Percentiles rank a stretch among this genome's conserved stretches.
phyloP scores from a whole-genome alignment of 1,140 invertebrate species.

The Drosophila tani region DNA sequence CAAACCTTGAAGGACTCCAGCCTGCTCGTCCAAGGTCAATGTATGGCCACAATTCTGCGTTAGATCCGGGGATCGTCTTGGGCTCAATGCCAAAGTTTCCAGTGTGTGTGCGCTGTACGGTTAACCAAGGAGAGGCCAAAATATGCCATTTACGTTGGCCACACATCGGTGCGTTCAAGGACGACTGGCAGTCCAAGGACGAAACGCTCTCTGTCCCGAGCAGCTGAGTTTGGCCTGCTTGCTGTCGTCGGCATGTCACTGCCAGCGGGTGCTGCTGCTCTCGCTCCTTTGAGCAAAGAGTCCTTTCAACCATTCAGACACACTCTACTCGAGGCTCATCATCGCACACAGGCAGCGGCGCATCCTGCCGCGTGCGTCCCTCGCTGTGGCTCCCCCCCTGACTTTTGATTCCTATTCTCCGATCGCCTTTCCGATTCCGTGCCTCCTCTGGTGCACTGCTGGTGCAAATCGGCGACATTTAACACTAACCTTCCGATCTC shows the following conservation, averaged over 20 bases:
- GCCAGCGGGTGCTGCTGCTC: slow-evolving; percentile 57
- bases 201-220: not conserved
- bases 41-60: slow-evolving; percentile 69
- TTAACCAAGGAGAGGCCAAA: slow-evolving; percentile 80
- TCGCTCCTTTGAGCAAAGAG: slow-evolving; percentile 15
- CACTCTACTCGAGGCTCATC: slow-evolving; percentile 62
- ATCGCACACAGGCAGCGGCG: slow-evolving; percentile 40
- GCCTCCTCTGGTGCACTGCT: slow-evolving; percentile 71
- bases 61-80: slow-evolving; percentile 14
- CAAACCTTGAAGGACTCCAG: not conserved
- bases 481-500: slow-evolving; percentile 67
- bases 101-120: slow-evolving; percentile 38
- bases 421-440: not conserved
- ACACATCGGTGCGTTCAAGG: slow-evolving; percentile 65
- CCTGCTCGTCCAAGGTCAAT: slow-evolving; percentile 46
- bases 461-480: slow-evolving; percentile 78
- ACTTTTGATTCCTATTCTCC: not conserved
- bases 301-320: slow-evolving; percentile 14
- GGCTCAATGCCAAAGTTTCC: slow-evolving; percentile 45
- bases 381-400: slow-evolving; percentile 52
- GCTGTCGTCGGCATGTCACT: slow-evolving; percentile 58
- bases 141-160: slow-evolving; percentile 79
- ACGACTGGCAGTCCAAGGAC: slow-evolving; percentile 26
- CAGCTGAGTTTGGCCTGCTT: slow-evolving; percentile 61
- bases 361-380: slow-evolving; percentile 58